phyloP scores from a whole-genome alignment of 2,888 invertebrate species.

The Erebia aethiops region DNA sequence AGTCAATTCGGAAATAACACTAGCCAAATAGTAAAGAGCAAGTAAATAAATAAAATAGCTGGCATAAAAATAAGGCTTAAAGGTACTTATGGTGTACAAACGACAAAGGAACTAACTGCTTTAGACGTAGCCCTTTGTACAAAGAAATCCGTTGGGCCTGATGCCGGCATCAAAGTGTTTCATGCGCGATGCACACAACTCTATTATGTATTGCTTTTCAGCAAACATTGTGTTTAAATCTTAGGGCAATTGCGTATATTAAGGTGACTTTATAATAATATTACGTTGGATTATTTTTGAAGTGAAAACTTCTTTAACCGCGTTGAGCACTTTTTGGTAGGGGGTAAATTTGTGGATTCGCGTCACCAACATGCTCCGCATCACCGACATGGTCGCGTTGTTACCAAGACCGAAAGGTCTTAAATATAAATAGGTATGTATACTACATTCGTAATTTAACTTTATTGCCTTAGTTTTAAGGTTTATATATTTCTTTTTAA shows the following conservation, averaged over 20 bases:
- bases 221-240: constrained; percentile 13
- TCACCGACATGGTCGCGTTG: too few species aligned
- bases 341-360: too few species aligned
- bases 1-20: too few species aligned
- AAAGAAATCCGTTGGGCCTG: constrained; percentile 64
- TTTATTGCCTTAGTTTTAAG: too few species aligned
- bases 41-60: constrained; percentile 16
- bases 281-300: too few species aligned
- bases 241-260: background rate
- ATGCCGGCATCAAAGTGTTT: constrained; percentile 65
- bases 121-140: constrained; percentile 61
- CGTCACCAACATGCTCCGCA: too few species aligned
- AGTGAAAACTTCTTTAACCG: too few species aligned
- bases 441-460: too few species aligned
- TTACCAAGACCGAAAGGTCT: too few species aligned
- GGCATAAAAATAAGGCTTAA: constrained; percentile 42
- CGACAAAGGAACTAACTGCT: constrained; percentile 48
- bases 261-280: background rate
- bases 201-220: constrained; percentile 11
- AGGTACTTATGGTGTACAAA: constrained; percentile 46
- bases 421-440: too few species aligned
- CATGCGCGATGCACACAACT: constrained; percentile 37
- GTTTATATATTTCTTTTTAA: too few species aligned
- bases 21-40: background rate
- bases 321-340: too few species aligned